Conservation (phyloP, 1,140 invertebrate species). For the Ostrea denselamellosa region DNA sequence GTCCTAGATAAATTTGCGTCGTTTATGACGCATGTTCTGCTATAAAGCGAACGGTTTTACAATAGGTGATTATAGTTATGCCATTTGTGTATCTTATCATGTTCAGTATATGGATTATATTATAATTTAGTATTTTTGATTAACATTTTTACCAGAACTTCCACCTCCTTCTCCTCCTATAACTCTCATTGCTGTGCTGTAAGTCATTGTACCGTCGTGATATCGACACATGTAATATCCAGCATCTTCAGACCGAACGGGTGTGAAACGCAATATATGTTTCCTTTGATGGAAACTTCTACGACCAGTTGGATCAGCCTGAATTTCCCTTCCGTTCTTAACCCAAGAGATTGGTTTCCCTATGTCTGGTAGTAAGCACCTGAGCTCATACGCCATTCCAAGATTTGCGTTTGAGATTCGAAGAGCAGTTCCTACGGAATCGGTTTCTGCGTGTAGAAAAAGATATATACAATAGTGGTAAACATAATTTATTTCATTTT, state of each 20-base stretch:
- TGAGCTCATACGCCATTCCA: not conserved
- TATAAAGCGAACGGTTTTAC: no score
- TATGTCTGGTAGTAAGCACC: not conserved
- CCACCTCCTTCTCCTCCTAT: not conserved
- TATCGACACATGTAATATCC: constrained; percentile 21
- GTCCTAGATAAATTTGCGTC: not conserved
- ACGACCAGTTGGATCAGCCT: not conserved
- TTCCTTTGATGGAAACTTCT: not conserved
- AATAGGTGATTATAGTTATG: not conserved
- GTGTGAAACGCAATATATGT: not conserved
- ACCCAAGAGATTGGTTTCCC: not conserved
- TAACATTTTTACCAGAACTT: not conserved
- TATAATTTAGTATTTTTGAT: no score
- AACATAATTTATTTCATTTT: no score
- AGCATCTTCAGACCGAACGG: not conserved
- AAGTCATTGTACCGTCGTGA: not conserved
- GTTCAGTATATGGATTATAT: no score
- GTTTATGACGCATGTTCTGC: not conserved
- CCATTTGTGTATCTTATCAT: not conserved
- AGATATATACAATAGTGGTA: not conserved
- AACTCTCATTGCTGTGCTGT: constrained; percentile 16
- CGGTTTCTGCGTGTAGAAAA: not conserved
- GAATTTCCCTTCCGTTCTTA: not conserved
- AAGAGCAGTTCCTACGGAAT: not conserved
- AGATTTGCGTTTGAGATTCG: not conserved